Evolutionary conservation across 2,888 invertebrate species (phyloP), one percentile per base, ranked within the genome.

Genomic region (Hymenopus coronatus): DNA sequence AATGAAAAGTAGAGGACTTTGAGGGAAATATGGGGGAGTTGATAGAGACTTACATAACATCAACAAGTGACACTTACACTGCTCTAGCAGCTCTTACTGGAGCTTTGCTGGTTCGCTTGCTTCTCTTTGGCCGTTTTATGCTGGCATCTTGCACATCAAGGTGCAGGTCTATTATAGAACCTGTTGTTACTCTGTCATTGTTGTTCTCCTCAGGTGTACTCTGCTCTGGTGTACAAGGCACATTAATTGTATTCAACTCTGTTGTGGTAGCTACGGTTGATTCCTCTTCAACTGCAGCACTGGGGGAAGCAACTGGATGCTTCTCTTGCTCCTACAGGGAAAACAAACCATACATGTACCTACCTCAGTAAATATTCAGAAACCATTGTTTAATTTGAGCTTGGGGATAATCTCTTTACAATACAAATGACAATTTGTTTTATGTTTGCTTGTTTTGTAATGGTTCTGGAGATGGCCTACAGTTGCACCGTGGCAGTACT

Each of bases 51-150:
- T n/a, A n/a, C n/a, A n/a, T n/a, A n/a, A n/a, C n/a, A n/a, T n/a
- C n/a, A n/a, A n/a, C n/a, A n/a, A n/a, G n/a, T n/a, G n/a, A 70
- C 82, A 87, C 87, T 82, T 82, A 87, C 87, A 25, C n/a, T 82
- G 30, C 40, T 87, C 28, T 87, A n/a, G 27, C 28, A 82, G 82
- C 40, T 15, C 33, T 82, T 33, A 20, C 20, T 3, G 87, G 28
- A 87, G n/a, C 82, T 40, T 87, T 87, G n/a, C 27, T 25, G 9
- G 46, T 46, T n/a, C 40, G 82, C 28, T 87, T 87, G 3, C 82
- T 14, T 15, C 70, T 30, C 28, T 82, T 81, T 3, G 27, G 28
- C 30, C 33, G 82, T 33, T n/a, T 87, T n/a, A 82, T 33, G 12
- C 15, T 33, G 30, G n/a, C 28, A n/a, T 87, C 82, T 20, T 87